A percentile compares a stretch with the other conserved stretches of the same genome.
These are phyloP conservation scores for Onthophagus sagittarius DNA, from an alignment of 2,888 invertebrate species.

Conservation along the genomic window DNA sequence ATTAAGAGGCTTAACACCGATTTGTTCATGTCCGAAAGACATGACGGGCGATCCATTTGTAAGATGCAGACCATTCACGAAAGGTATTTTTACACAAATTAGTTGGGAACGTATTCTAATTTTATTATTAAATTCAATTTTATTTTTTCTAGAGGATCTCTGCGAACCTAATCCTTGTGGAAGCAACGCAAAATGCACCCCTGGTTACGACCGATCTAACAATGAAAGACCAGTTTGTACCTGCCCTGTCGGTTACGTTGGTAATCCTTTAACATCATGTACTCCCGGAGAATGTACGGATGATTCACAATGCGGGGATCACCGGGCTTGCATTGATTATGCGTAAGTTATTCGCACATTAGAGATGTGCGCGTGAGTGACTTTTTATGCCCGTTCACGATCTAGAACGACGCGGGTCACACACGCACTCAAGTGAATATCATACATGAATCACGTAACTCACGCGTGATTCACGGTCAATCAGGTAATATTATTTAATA, in stretches of 20 bases:
- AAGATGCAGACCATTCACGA: conserved; percentile 75
- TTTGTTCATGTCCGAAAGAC: conserved; percentile 81
- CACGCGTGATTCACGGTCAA: too few species aligned
- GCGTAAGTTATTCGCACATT: conserved; percentile 51
- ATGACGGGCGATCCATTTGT: conserved; percentile 86
- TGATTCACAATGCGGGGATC: conserved; percentile 72
- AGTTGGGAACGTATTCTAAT: too few species aligned
- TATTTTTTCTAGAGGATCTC: conserved; percentile 68
- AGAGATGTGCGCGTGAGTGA: too few species aligned
- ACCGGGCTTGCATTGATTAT: conserved; percentile 74
- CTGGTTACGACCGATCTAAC: conserved; percentile 78
- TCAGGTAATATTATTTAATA: too few species aligned
- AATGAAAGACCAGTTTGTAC: conserved; percentile 83
- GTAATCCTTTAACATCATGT: conserved; percentile 71
- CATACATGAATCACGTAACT: too few species aligned
- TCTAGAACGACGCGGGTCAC: too few species aligned
- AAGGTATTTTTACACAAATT: conserved; percentile 60
- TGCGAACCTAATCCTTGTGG: conserved; percentile 89
- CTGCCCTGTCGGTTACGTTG: conserved; percentile 72
- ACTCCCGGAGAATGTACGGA: conserved; percentile 74
- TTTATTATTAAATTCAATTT: background rate
- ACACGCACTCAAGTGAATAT: too few species aligned
- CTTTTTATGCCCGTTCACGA: too few species aligned
- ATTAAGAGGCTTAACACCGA: conserved; percentile 72
- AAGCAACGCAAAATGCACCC: conserved; percentile 70